Conservation (phyloP, 2,797 vertebrate species). For the Cryptoblepharus egeriae region DNA sequence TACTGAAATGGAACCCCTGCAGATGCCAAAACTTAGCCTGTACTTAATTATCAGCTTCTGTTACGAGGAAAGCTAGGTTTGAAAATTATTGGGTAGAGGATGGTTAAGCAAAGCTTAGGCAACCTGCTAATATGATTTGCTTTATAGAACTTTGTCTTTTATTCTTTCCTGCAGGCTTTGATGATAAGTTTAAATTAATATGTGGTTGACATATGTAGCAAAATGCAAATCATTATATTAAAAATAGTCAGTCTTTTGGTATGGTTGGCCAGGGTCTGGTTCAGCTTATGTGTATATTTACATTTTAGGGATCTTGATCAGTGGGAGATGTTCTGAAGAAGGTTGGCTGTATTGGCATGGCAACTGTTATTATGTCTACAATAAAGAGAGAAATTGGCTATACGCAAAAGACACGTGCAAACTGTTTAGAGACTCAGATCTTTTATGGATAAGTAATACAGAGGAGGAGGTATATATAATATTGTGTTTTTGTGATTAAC, state of each 20-base stretch:
- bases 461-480: conserved; percentile 40
- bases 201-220: neutral
- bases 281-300: neutral
- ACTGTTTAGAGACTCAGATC: conserved; percentile 15
- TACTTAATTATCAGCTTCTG: neutral
- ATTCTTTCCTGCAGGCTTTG: neutral
- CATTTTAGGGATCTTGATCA: conserved; percentile 35
- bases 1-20: no score
- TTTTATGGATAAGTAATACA: conserved; percentile 26
- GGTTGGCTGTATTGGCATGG: conserved; percentile 34
- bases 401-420: conserved; percentile 22
- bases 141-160: no score
- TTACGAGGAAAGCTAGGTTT: neutral
- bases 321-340: conserved; percentile 29
- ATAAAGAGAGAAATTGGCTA: neutral
- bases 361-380: conserved; percentile 36
- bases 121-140: neutral
- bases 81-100: neutral
- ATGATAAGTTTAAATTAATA: neutral
- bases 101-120: neutral
- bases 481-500: neutral
- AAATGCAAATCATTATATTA: neutral
- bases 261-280: neutral
- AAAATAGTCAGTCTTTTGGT: neutral
- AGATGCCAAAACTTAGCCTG: no score